These are phyloP conservation scores for Ischnus inquisitorius DNA, from an alignment of 2,888 invertebrate species.

Conservation along the genomic window DNA sequence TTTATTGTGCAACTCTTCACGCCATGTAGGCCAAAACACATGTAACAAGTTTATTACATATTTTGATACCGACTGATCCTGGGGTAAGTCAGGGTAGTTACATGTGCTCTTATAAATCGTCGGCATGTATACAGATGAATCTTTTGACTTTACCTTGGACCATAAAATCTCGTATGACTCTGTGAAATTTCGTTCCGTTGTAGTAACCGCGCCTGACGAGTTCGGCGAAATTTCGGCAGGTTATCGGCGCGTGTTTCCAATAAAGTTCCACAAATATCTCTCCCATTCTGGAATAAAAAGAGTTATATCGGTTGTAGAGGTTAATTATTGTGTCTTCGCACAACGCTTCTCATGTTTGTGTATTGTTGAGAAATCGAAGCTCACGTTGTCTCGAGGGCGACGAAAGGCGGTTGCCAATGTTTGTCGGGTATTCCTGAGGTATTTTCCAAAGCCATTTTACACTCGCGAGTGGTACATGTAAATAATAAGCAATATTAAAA, in stretches of 20 bases:
- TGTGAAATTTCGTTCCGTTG: constrained; percentile 97
- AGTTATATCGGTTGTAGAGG: neutral
- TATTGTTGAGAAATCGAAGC: constrained; percentile 1
- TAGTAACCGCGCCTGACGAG: constrained; percentile 97
- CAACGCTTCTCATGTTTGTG: neutral
- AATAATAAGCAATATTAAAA: neutral
- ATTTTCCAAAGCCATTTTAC: constrained; percentile 85
- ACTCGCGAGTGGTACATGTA: neutral
- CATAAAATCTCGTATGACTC: constrained; percentile 97
- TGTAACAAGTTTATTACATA: no score
- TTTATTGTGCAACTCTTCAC: no score
- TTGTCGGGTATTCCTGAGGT: constrained; percentile 93
- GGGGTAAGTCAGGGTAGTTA: no score
- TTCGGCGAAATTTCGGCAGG: constrained; percentile 99
- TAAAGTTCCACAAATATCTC: constrained; percentile 96
- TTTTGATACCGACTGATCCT: no score
- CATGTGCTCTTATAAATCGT: no score
- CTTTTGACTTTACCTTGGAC: constrained; percentile 89
- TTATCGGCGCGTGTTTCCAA: constrained; percentile 99
- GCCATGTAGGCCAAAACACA: no score
- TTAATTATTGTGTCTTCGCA: neutral
- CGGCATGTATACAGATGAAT: neutral
- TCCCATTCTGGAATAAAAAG: constrained; percentile 92
- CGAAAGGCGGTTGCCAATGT: constrained; percentile 95
- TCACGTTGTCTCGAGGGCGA: constrained; percentile 94